Evolutionary conservation across 2,888 invertebrate species (phyloP), one percentile per base, ranked within the genome.

Genomic region (Pseudoips prasinana): DNA sequence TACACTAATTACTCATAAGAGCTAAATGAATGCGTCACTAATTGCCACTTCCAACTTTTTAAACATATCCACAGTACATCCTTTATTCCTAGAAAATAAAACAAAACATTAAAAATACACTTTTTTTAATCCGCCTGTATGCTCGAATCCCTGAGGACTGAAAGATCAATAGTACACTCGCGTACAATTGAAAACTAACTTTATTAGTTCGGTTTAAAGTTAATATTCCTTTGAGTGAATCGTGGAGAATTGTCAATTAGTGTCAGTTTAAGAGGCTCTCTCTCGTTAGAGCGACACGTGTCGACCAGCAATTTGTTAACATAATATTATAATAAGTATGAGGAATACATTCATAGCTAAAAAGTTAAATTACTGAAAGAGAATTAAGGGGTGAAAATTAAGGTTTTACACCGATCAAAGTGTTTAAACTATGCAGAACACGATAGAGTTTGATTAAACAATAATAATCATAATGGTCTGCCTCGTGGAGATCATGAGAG

Each of bases 221-320:
- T 29, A 58, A 20, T 58, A 53, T 63, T 24, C 50, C 23, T 38
- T 46, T 42, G 36, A 36, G 27, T 29, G 20, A 40, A 44, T 50
- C 42, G 51, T 57, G 56, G 54, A 59, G 60, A 46, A 45, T 54
- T 65, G 65, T 72, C 76, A 77, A 77, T 77, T 77, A 77, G 72
- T 66, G 66, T 58, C 56, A 56, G 61, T 64, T 62, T 59, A 62
- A 59, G 61, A 59, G 49, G 37, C 55, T 43, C 53, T 58, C 53
- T 58, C 58, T 58, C 46, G 58, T 58, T 58, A 53, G 51, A 39
- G 50, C 44, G 57, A 65, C 58, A 63, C 49, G 59, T 57, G 62
- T 45, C 44, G 37, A 29, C 22, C 29, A 39, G 39, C 45, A 46
- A 47, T 46, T 54, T 51, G 47, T 47, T 47, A 25, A 47, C 45